Percentiles rank a stretch among this genome's conserved stretches.
Conservation (phyloP, 2,797 vertebrate genomes). For the Myiotriccus ornatus region DNA sequence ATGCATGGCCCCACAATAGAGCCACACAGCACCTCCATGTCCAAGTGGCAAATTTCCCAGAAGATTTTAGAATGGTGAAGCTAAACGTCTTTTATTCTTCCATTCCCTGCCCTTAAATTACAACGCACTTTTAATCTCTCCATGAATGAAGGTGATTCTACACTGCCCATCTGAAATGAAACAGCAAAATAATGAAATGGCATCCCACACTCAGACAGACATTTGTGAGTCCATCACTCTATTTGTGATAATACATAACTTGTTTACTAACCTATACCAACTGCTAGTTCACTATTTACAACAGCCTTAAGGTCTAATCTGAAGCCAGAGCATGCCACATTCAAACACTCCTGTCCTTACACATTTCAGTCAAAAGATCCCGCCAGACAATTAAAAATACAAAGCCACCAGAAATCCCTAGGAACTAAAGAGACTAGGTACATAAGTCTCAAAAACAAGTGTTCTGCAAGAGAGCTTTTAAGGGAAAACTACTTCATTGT, state of each 20-base stretch:
- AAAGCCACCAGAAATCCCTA: background rate
- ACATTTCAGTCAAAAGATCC: background rate
- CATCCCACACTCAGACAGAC: background rate
- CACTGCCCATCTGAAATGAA: background rate
- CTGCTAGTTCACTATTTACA: background rate
- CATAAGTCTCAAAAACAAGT: background rate
- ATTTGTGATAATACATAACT: background rate
- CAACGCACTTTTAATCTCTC: background rate
- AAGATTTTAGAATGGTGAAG: background rate
- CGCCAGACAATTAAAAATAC: background rate
- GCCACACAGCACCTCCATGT: background rate
- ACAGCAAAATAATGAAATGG: background rate
- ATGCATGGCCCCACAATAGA: rapidly evolving
- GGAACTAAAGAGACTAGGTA: background rate
- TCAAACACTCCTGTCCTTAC: background rate
- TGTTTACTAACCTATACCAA: background rate
- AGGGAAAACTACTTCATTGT: background rate
- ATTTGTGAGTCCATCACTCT: background rate
- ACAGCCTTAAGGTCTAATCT: background rate
- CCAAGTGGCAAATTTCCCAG: background rate
- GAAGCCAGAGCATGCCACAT: background rate
- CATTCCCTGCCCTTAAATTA: background rate
- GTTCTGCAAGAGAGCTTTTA: background rate
- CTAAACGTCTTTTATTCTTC: background rate
- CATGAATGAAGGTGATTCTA: background rate